Percentiles rank a stretch among this genome's conserved stretches.
These are phyloP conservation scores for Eupithecia subfuscata DNA, from an alignment of 2,888 invertebrate species.

Conservation along the genomic window DNA sequence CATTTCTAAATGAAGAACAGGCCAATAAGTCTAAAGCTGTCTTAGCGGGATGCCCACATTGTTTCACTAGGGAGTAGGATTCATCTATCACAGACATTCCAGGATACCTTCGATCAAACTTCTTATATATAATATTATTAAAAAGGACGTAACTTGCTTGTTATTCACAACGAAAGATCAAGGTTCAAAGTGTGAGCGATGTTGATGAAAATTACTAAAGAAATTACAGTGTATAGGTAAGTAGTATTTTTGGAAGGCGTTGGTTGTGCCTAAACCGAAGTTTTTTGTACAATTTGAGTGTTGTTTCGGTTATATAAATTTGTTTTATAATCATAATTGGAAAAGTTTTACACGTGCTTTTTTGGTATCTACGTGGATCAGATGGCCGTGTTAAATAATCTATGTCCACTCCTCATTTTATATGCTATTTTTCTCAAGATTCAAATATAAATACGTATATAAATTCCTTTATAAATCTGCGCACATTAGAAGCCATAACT, in stretches of 20 bases:
- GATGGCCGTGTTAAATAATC: too few species aligned
- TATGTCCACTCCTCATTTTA: too few species aligned
- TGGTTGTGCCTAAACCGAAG: background rate
- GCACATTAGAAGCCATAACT: conserved; percentile 51
- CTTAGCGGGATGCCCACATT: background rate
- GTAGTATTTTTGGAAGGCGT: background rate
- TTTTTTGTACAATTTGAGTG: background rate
- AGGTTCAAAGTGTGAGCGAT: background rate
- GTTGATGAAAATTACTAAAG: background rate
- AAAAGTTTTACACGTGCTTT: background rate
- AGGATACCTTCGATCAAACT: background rate
- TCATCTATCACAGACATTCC: background rate
- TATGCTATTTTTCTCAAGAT: background rate
- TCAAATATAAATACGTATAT: background rate
- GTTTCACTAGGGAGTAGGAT: too few species aligned
- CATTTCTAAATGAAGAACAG: background rate
- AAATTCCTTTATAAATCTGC: conserved; percentile 6
- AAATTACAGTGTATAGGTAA: background rate
- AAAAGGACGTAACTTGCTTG: background rate
- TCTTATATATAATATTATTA: background rate
- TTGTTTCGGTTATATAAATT: background rate
- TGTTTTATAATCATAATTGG: background rate
- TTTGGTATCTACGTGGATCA: background rate
- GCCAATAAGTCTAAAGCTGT: background rate
- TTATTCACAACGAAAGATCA: background rate